Percentiles rank a stretch among this genome's conserved stretches.
phyloP scores from a whole-genome alignment of 2,113 vertebrate species.

The Prochilodus magdalenae region DNA sequence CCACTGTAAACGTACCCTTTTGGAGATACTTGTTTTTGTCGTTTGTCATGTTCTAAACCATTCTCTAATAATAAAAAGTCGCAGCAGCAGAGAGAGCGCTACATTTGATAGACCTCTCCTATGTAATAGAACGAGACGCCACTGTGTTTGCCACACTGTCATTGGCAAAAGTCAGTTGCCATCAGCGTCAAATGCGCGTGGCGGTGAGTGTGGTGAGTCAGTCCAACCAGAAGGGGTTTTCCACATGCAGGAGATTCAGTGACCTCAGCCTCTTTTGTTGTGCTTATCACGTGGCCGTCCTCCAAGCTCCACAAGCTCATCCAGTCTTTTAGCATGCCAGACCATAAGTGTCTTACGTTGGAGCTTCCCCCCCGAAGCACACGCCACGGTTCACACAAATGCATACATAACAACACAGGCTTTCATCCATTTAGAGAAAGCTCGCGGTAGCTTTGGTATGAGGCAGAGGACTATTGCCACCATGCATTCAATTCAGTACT shows the following conservation, averaged over 20 bases:
- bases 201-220: slow-evolving; percentile 56
- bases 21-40: too few relatives aligned
- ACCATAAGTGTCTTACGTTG: slow-evolving; percentile 27
- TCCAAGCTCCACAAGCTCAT: slow-evolving; percentile 25
- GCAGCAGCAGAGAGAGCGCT: neutral
- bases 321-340: slow-evolving; percentile 19
- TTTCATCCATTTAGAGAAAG: slow-evolving; percentile 16
- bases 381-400: neutral
- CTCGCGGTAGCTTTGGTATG: neutral
- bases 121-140: slow-evolving; percentile 3
- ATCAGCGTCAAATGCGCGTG: slow-evolving; percentile 53
- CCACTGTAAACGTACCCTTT: too few relatives aligned
- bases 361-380: neutral
- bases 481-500: too few relatives aligned
- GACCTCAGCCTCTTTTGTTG: slow-evolving; percentile 66
- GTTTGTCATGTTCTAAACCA: slow-evolving; percentile 13
- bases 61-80: neutral
- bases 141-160: slow-evolving; percentile 37
- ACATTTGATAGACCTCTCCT: neutral
- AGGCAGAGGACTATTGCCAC: slow-evolving; percentile 1
- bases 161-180: slow-evolving; percentile 50
- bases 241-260: slow-evolving; percentile 64
- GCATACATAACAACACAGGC: neutral
- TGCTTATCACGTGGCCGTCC: slow-evolving; percentile 60
- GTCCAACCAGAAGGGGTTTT: slow-evolving; percentile 71